Evolutionary conservation across 2,797 vertebrate genomes (phyloP), one percentile per base, ranked within the genome.

Genomic region (Lithobates pipiens): DNA sequence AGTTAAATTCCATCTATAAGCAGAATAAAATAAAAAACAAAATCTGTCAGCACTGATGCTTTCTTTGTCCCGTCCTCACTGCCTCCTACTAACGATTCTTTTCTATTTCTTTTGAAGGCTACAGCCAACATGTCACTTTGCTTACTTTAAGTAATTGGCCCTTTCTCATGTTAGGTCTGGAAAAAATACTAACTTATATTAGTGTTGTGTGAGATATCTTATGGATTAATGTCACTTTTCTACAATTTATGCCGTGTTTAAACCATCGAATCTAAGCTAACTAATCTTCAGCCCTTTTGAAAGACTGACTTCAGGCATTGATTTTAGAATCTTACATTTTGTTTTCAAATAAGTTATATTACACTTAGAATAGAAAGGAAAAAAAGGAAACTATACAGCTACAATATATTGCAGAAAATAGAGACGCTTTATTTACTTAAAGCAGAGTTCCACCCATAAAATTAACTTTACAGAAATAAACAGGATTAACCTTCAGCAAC

Each of bases 201-300:
- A 65, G 61, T 25, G 11, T 65, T 65, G 61, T 65, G 25, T 65
- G 7, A 65, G 10, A 23, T 65, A 65, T 23, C 10, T 23, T 65
- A 65, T 65, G 61, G 61, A 65, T 65, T 65, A 65, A 23, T 65
- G 61, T 65, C 61, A 65, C 61, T 65, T 65, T 65, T 13, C 61
- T 25, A 25, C 16, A 65, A 25, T 65, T 65, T n/a, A 23, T 65
- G 61, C 61, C 61, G 0, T 65, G 61, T 65, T 65, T 25, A 23
- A 65, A 65, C 61, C n/a, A 65, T 65, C 23, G 7, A 65, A 65
- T 65, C 61, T 65, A 65, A 65, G 21, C 61, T 23, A 23, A 65
- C 61, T 65, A 65, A 65, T 23, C 61, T 25, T 10, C 61, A 65
- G 61, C 23, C n/a, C n/a, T 65, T 23, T 65, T 65, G 10, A 65